Conservation (phyloP, 2,797 vertebrate genomes). For the Neoniphon sammara region DNA sequence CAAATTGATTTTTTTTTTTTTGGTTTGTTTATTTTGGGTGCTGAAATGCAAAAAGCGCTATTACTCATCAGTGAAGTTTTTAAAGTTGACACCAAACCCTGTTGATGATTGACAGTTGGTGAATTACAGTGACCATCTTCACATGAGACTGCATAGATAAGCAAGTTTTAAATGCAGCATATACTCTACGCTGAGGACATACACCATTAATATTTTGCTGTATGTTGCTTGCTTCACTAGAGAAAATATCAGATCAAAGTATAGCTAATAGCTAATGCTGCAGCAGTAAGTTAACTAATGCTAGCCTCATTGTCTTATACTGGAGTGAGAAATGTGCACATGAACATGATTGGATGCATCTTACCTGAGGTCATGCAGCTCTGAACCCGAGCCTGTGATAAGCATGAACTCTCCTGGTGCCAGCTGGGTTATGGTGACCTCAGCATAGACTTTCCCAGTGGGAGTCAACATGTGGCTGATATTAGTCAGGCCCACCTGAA, state of each 20-base stretch:
- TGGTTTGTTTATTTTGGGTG: too few species aligned
- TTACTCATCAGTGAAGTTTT: neutral
- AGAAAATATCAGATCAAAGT: too few species aligned
- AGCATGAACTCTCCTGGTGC: constrained; percentile 91
- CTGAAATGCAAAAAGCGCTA: neutral
- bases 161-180: neutral
- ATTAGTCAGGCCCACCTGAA: constrained; percentile 92
- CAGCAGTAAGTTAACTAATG: too few species aligned
- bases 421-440: constrained; percentile 92
- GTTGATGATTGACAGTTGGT: neutral
- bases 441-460: constrained; percentile 90
- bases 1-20: too few species aligned
- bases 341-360: constrained; percentile 1
- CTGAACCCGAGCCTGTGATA: constrained; percentile 95
- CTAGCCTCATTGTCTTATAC: neutral
- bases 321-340: neutral
- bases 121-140: neutral
- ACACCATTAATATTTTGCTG: too few species aligned
- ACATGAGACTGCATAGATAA: too few species aligned
- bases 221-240: too few species aligned
- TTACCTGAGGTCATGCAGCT: constrained; percentile 95
- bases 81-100: neutral
- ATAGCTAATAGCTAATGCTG: too few species aligned
- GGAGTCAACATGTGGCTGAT: constrained; percentile 99
- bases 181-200: too few species aligned